Base-by-base conservation (phyloP, 2,797 vertebrate genomes). In the Malurus leucopterus region DNA sequence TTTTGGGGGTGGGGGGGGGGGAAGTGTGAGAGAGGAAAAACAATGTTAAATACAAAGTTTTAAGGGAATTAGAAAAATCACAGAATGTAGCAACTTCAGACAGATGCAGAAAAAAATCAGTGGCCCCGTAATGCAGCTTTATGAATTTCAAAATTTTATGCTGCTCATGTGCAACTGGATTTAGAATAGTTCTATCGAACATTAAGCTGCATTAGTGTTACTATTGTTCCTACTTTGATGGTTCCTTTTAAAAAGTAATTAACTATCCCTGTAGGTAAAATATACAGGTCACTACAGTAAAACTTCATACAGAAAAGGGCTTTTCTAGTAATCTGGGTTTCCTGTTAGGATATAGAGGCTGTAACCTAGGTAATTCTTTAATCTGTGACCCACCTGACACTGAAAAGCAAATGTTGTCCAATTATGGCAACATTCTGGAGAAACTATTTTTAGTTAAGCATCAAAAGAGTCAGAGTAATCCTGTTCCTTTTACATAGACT, bases 1-100 rank as follows among this genome's bases (percentile, higher is more conserved):
- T 15, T 53, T 24, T 29, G 15, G 34, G 34, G 34, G 15, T 24
- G 14, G 0, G 2, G 15, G 0, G 2, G 15, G 16, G n/a, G n/a
- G 30, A 58, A 6, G 3, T 26, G 7, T 30, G 5, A 15, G 22
- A 47, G 15, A 47, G 32, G 5, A 71, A 15, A 32, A 63, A 29
- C 14, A 43, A 30, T 2, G 4, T 32, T 63, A 44, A 6, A 22
- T 4, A 20, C 3, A 67, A 40, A 62, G 5, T 18, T 88, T 80
- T 81, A 71, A 78, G 38, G 3, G 11, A 40, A 65, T 65, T 62
- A 43, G 3, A 69, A 30, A 58, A 81, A 91, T 75, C 23, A 62
- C 8, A 51, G 20, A 55, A 59, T 16, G 12, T 5, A 69, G 19
- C 11, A 74, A 26, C 13, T 82, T 32, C n/a, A 58, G 15, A 27